A percentile compares a stretch with the other conserved stretches of the same genome.
These are phyloP conservation scores for Echinops telfairi DNA, from an alignment of 2,113 vertebrate genomes.

Conservation along the genomic window DNA sequence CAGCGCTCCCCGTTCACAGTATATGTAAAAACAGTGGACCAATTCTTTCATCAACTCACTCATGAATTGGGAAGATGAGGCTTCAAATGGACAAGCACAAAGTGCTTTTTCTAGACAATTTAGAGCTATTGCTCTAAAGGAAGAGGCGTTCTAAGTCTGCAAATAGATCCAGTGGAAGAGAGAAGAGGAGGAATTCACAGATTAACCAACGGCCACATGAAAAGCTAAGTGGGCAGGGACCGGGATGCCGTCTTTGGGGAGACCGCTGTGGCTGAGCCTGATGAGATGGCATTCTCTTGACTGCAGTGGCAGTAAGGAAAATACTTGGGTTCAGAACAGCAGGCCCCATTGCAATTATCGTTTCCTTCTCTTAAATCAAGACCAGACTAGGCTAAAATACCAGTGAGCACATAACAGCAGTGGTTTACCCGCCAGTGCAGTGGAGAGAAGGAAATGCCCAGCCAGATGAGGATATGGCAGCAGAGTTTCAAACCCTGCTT, in stretches of 20 bases:
- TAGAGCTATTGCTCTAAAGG: neutral
- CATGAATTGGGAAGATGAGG: neutral
- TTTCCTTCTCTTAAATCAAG: conserved; percentile 63
- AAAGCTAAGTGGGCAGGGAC: neutral
- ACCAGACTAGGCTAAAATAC: conserved; percentile 28
- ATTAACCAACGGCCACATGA: neutral
- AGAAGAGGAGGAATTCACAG: neutral
- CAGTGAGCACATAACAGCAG: neutral
- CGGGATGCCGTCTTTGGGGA: neutral
- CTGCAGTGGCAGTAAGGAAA: neutral
- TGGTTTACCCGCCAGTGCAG: neutral
- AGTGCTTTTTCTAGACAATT: conserved; percentile 4
- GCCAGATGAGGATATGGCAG: neutral
- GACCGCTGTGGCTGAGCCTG: neutral
- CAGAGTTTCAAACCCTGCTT: neutral
- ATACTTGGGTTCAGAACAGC: conserved; percentile 18
- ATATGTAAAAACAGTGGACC: neutral
- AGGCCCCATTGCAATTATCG: conserved; percentile 7
- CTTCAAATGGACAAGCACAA: neutral
- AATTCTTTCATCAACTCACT: neutral
- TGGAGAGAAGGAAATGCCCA: neutral
- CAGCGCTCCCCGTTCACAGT: neutral
- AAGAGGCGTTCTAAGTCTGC: neutral
- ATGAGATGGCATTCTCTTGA: neutral
- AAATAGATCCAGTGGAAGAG: neutral